These are phyloP conservation scores for Atta texana DNA, from an alignment of 1,140 invertebrate genomes.

Conservation along the genomic window DNA sequence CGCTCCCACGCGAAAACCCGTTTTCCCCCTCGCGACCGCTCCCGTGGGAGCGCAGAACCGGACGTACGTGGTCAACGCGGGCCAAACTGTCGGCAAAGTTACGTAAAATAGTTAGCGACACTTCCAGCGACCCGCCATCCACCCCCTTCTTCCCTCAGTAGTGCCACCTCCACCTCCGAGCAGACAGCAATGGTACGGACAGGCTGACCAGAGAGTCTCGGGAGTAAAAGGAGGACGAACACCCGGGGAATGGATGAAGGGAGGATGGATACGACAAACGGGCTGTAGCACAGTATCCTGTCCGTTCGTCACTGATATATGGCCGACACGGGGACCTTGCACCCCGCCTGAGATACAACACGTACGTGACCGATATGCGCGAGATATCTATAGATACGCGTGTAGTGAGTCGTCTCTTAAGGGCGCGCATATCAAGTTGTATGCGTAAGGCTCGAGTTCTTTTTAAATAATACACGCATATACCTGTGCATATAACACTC, in stretches of 20 bases:
- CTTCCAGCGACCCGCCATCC: slow-evolving; percentile 78
- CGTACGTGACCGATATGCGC: slow-evolving; percentile 84
- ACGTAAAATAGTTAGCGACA: slow-evolving; percentile 87
- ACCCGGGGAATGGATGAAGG: slow-evolving; percentile 60
- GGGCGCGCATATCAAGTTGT: slow-evolving; percentile 14
- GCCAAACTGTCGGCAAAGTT: slow-evolving; percentile 86
- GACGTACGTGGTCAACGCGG: slow-evolving; percentile 86
- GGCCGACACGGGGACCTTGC: slow-evolving; percentile 74
- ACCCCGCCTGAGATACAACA: slow-evolving; percentile 80
- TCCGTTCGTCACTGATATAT: slow-evolving; percentile 83
- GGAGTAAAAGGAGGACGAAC: slow-evolving; percentile 74
- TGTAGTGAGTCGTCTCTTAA: slow-evolving; percentile 49
- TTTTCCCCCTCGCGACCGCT: slow-evolving; percentile 65
- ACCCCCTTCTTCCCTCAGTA: slow-evolving; percentile 27
- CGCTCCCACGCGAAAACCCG: slow-evolving; percentile 56
- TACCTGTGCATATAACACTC: background rate
- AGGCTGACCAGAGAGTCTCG: slow-evolving; percentile 63
- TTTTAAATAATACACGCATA: slow-evolving; percentile 19
- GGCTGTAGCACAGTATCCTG: slow-evolving; percentile 72
- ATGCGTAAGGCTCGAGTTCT: background rate
- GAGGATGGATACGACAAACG: slow-evolving; percentile 65
- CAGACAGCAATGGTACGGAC: slow-evolving; percentile 76
- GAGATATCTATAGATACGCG: slow-evolving; percentile 73
- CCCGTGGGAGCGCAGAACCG: slow-evolving; percentile 83
- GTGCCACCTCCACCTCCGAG: slow-evolving; percentile 74